Evolutionary conservation across 1,140 invertebrate genomes (phyloP), one percentile per base, ranked within the genome.

Genomic region (Halictus rubicundus): DNA sequence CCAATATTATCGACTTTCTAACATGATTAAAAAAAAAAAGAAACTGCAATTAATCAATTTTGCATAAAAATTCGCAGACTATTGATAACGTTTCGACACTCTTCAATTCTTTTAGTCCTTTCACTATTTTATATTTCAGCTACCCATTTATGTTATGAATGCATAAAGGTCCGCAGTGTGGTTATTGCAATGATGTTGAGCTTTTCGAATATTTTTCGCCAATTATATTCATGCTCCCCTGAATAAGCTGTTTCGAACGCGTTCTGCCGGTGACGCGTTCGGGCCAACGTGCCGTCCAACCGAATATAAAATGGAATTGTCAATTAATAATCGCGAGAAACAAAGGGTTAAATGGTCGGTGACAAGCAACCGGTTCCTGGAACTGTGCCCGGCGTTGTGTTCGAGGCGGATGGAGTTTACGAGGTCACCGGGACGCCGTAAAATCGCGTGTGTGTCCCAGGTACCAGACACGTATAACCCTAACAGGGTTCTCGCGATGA

Each of bases 341-440:
- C 73, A 57, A 42, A 59, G 64, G 37, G n/a, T 75, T 68, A 68
- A 68, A 57, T 52, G 65, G 23, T 25, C 23, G 1, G 23, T 59
- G 73, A 42, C 52, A 59, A 42, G 73, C 52, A 75, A 68, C 63
- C 64, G 37, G 37, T 75, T 27, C 64, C 49, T 75, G 64, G 52
- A 75, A 75, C 73, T 1, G 23, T 68, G 73, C 64, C 64, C 63
- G 37, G 2, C 16, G 23, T 63, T 42, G 12, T 27, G 39, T 68
- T 42, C 64, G 46, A 42, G 9, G 46, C 59, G 32, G 46, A 14
- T 39, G 32, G 46, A 27, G 73, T 57, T 68, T 42, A 68, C 52
- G 73, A 46, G 73, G 73, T 75, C 64, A 68, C 64, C 46, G 12
- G 63, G 73, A 75, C 64, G n/a, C 49, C 32, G 49, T 75, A 68